Evolutionary conservation across 2,113 vertebrate species (phyloP).

Genomic region (Phaethon lepturus): DNA sequence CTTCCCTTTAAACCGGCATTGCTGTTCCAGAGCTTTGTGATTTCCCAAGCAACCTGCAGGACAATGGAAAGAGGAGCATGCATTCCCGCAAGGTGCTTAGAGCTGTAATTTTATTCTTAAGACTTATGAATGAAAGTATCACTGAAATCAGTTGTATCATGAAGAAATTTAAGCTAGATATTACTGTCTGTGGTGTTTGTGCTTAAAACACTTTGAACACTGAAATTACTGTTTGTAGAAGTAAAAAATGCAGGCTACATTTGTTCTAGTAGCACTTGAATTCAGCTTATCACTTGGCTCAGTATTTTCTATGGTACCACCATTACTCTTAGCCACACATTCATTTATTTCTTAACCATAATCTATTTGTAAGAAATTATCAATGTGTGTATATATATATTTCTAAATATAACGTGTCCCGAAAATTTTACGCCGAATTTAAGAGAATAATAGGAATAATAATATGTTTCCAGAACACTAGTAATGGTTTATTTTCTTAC

Average conservation of each 20-base stretch:
- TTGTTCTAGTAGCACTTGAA: not conserved
- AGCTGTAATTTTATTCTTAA: constrained; percentile 43
- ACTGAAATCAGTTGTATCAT: constrained; percentile 57
- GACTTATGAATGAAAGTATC: constrained; percentile 61
- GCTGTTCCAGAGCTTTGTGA: not conserved
- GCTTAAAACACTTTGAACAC: constrained; percentile 52
- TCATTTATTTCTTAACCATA: not conserved
- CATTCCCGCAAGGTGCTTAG: constrained; percentile 45
- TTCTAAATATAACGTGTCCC: not conserved
- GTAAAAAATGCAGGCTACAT: constrained; percentile 20
- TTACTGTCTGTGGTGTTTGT: constrained; percentile 51
- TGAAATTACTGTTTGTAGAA: constrained; percentile 50
- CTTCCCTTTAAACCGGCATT: not conserved
- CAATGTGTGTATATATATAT: not conserved
- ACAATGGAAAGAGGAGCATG: constrained; percentile 1
- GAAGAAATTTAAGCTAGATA: constrained; percentile 64
- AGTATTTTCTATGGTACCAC: not conserved
- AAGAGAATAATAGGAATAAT: not conserved
- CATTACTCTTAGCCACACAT: not conserved
- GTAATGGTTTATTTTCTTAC: not conserved
- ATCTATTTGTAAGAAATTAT: not conserved
- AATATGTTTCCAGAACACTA: not conserved
- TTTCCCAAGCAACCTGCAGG: constrained; percentile 26
- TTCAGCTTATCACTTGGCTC: not conserved
- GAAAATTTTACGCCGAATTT: not conserved